Evolutionary conservation across 2,113 vertebrate genomes (phyloP).

Genomic region (Melierax canorus): DNA sequence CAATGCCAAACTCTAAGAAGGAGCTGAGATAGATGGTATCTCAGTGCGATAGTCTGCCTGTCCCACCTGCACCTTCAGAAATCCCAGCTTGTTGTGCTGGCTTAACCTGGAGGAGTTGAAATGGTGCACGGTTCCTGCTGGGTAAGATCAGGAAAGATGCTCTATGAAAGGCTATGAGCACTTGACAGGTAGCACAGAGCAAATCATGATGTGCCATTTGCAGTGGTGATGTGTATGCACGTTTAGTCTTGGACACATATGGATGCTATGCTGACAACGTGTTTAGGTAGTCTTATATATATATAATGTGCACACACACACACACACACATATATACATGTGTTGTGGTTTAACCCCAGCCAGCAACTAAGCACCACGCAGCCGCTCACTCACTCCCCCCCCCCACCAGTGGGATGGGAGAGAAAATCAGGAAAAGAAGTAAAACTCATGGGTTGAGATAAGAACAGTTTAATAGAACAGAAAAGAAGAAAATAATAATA

Average conservation of each 20-base stretch:
- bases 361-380: no score
- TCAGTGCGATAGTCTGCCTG: not conserved
- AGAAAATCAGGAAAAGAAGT: no score
- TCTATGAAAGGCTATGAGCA: not conserved
- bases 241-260: not conserved
- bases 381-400: no score
- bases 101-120: not conserved
- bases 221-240: accelerated
- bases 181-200: not conserved
- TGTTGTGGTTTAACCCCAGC: no score
- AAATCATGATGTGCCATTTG: accelerated
- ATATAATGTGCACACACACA: accelerated
- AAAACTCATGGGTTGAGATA: no score
- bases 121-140: accelerated
- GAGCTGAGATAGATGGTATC: not conserved
- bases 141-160: not conserved
- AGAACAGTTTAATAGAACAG: no score
- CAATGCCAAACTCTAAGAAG: not conserved
- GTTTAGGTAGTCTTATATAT: not conserved
- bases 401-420: no score
- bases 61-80: not conserved
- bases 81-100: not conserved
- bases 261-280: not conserved
- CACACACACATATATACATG: no score
- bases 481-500: no score